phyloP scores from a whole-genome alignment of 1,140 invertebrate genomes.

The Helicoverpa armigera region DNA sequence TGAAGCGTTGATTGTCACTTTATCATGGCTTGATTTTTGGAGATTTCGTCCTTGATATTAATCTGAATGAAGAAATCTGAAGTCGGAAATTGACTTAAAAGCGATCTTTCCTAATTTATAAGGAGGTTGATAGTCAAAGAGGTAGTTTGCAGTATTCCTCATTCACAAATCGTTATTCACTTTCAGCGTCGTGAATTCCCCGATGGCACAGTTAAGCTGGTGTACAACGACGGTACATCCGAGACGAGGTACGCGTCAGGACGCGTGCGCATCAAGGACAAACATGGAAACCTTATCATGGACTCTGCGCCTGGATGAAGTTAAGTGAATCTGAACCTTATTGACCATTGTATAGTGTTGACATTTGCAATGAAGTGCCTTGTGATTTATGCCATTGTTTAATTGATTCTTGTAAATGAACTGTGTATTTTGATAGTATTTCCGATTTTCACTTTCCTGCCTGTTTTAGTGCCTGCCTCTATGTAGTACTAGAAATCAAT shows the following conservation, averaged over 20 bases:
- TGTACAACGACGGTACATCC: conserved; percentile 95
- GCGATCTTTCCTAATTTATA: too few relatives aligned
- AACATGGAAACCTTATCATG: conserved; percentile 92
- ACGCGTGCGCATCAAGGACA: conserved; percentile 94
- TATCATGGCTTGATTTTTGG: too few relatives aligned
- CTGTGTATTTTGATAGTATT: neutral
- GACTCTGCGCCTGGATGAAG: conserved; percentile 86
- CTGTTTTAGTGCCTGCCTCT: neutral
- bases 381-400: neutral
- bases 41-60: too few relatives aligned
- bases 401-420: neutral
- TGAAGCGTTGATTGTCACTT: too few relatives aligned
- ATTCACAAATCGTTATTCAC: neutral
- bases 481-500: neutral
- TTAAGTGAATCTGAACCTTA: conserved; percentile 3
- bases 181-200: conserved; percentile 94
- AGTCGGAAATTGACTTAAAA: too few relatives aligned
- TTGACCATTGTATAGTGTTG: neutral
- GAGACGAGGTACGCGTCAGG: conserved; percentile 97
- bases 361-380: conserved; percentile 31
- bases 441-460: neutral
- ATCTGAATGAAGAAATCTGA: too few relatives aligned
- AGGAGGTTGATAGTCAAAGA: too few relatives aligned
- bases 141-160: too few relatives aligned
- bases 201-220: conserved; percentile 96